Conservation (phyloP, 30 jellyfish, hydroid and myxozoan genomes). For the Nemopilema nomurai region DNA sequence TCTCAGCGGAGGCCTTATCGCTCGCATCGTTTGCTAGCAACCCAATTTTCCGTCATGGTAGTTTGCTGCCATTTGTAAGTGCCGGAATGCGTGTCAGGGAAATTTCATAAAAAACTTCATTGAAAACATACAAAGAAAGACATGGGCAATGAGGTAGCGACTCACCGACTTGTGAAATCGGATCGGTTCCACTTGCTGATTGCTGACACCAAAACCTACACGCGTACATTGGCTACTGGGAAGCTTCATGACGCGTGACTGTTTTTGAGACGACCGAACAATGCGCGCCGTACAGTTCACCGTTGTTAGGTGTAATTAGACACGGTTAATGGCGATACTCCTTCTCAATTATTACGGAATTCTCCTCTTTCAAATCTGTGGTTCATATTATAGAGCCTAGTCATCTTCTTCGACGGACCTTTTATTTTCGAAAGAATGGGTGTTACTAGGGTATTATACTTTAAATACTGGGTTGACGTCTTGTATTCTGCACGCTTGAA, state of each 20-base stretch:
- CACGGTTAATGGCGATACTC: slow-evolving; percentile 55
- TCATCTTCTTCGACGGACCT: slow-evolving; percentile 74
- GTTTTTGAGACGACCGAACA: slow-evolving; percentile 50
- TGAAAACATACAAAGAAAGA: slow-evolving; percentile 47
- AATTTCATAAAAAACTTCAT: slow-evolving; percentile 48
- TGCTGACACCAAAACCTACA: slow-evolving; percentile 68
- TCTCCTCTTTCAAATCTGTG: slow-evolving; percentile 57
- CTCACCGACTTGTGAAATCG: slow-evolving; percentile 80
- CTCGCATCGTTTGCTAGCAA: neutral
- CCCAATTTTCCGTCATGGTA: neutral
- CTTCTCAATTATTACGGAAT: slow-evolving; percentile 56
- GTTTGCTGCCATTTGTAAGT: slow-evolving; percentile 3
- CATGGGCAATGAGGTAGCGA: slow-evolving; percentile 53
- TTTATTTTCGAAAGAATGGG: slow-evolving; percentile 35
- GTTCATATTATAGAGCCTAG: slow-evolving; percentile 60
- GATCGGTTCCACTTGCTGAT: slow-evolving; percentile 75
- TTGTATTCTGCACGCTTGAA: slow-evolving; percentile 37
- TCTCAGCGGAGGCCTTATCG: slow-evolving; percentile 2
- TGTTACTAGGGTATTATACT: slow-evolving; percentile 21
- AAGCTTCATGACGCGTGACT: slow-evolving; percentile 69
- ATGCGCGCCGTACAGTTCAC: slow-evolving; percentile 32
- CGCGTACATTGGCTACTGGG: slow-evolving; percentile 62
- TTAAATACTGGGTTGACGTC: slow-evolving; percentile 59
- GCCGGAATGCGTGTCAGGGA: slow-evolving; percentile 55
- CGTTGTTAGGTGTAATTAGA: slow-evolving; percentile 63